Evolutionary conservation across 2,113 vertebrate species (phyloP), one percentile per base, ranked within the genome.

Genomic region (Xenus cinereus): DNA sequence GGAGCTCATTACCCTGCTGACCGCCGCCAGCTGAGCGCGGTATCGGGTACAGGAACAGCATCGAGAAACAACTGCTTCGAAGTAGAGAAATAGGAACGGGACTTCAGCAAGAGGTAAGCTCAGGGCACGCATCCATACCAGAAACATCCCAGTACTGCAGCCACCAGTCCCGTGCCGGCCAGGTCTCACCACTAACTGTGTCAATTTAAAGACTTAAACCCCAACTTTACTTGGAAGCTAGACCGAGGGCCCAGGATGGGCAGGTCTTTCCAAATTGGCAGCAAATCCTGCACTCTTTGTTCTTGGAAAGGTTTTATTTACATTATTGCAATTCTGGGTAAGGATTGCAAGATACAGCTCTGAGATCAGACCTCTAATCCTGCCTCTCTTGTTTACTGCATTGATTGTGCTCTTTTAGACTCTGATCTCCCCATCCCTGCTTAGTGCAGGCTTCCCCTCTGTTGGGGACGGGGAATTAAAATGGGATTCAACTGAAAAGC

Each of bases 271-370:
- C 66, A 75, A 84, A 84, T 0, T 93, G 88, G 88, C 88, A 96
- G 27, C 35, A 93, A 97, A 87, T 62, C 64, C 73, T 7, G 27
- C 51, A 12, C 39, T 87, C 20, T 33, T 79, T 87, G 75, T 92
- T 96, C 94, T 54, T 76, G 84, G 90, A 95, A 96, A 50, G 18
- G 53, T 66, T 93, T 89, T 96, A 81, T 97, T 97, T 93, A 93
- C 86, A 37, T 87, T 91, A 84, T 14, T 92, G 92, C 84, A 95
- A 92, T 92, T 92, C 89, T 80, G 85, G 57, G 69, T 90, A 94
- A 84, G 73, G 77, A 92, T 76, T 96, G 86, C 90, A 89, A 84
- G 84, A 89, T 76, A 21, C 8, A 84, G 69, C 56, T 56, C 84
- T 37, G 71, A 92, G 81, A 89, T 89, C 69, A 95, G 84, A 84